Base-by-base conservation (phyloP, 1,140 invertebrate species). In the Copidosoma floridanum region DNA sequence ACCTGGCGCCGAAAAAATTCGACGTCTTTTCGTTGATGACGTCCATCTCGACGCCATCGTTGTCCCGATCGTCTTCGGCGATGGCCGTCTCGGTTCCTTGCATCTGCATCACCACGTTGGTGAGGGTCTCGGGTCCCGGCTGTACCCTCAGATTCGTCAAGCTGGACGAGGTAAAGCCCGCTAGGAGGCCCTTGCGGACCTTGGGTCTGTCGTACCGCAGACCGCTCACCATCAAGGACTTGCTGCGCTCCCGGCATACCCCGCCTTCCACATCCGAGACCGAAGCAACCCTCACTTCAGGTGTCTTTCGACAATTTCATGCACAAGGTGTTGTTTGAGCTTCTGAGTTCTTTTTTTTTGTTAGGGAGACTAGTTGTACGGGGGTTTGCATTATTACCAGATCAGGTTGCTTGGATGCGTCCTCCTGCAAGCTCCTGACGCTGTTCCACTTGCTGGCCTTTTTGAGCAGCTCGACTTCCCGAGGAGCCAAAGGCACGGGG, bases 381-480 rank as follows among this genome's bases (percentile, higher is more conserved):
- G 6, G 29, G 12, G 29, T 32, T 6, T 32, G 12, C 6, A 24
- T 26, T 50, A 38, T 57, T 56, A 63, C 61, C 55, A 57, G 14
- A 24, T 46, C 32, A 16, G 41, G 10, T 14, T 23, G 16, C 8
- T 44, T 37, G 7, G n/a, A 53, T 47, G 20, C 8, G 7, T 66
- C 66, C 35, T 77, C 71, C 43, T 75, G 79, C 2, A 80, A 61
- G 60, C 73, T 80, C 11, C 70, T 63, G 18, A 78, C 63, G 65
- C 79, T 81, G 26, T 71, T 73, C 70, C 74, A 77, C 43, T 68
- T 73, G 26, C 57, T 55, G 10, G 6, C 26, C 3, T 44, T 62
- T 8, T 62, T 63, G 0, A 63, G 11, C 2, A 20, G 4, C 2
- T 63, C 16, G 6, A 63, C 12, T 41, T 63, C 32, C 0, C 61